Base-by-base conservation (phyloP, 1,140 invertebrate species). In the Yoshiicerus persimilis region DNA sequence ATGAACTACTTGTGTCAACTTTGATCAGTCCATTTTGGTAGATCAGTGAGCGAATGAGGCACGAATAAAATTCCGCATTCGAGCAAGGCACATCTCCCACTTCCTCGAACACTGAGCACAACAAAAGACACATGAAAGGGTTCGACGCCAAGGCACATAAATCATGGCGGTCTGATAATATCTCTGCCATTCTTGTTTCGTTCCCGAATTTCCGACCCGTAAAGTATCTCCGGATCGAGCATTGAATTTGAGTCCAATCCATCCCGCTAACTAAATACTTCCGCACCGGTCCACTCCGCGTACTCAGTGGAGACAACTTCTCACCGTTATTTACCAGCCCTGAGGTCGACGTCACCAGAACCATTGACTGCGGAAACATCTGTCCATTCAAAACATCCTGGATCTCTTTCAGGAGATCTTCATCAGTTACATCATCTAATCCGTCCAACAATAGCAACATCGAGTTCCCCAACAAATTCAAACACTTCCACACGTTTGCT, bases 381-480 rank as follows among this genome's bases (percentile, higher is more conserved):
- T 93, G 92, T 20, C 94, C 94, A 84, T 94, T 93, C n/a, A 94
- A 88, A 0, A 94, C 90, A 83, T 94, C 93, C 27, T 92, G 90
- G 0, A 94, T 92, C 87, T 94, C 94, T 2, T 92, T 92, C 8
- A 93, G 91, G 0, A 92, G 91, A 25, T 92, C 91, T 16, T 92
- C 91, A n/a, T 92, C 92, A 8, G 92, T 88, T 38, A 92, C 92
- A 86, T 94, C 93, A 90, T 94, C 94, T 91, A 94, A 94, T 0
- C 94, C 94, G 91, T 94, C 94, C 39, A 94, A 91, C 25, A 94
- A 92, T 89, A 94, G 93, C 8, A 94, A 91, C 9, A 94, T 92
- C 23, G 93, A 92, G 34, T 93, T 93, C 86, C 94, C 94, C 86
- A 94, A 90, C 1, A 93, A 89, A 86, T 93, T 92, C 56, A 92